Evolutionary conservation across 1,140 invertebrate species (phyloP).

Genomic region (Lordiphosa mommai): DNA sequence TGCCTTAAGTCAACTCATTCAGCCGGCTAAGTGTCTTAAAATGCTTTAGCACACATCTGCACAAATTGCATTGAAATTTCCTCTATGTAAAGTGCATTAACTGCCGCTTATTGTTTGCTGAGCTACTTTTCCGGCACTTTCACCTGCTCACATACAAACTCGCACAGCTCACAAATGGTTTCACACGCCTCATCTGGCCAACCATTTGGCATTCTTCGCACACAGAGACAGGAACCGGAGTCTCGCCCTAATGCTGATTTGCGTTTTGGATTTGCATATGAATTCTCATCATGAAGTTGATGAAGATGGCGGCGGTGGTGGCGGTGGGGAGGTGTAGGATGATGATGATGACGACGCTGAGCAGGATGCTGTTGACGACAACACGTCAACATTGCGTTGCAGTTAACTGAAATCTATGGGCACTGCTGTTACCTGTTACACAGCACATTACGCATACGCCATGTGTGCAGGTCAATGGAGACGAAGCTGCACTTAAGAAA

Average conservation of each 20-base stretch:
- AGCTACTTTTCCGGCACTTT: conserved; percentile 29
- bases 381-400: conserved; percentile 37
- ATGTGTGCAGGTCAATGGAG: conserved; percentile 43
- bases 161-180: neutral
- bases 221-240: neutral
- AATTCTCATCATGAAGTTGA: conserved; percentile 63
- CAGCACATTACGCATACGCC: conserved; percentile 41
- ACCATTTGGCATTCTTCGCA: conserved; percentile 24
- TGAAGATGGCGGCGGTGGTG: conserved; percentile 24
- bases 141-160: neutral
- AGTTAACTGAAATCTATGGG: conserved; percentile 69
- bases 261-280: conserved; percentile 62
- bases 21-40: neutral
- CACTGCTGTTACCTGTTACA: neutral
- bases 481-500: conserved; percentile 1
- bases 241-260: conserved; percentile 60
- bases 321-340: conserved; percentile 1
- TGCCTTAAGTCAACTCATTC: neutral
- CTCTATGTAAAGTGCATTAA: conserved; percentile 14
- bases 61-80: conserved; percentile 8
- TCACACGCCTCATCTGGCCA: conserved; percentile 4
- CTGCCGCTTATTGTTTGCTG: conserved; percentile 30
- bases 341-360: conserved; percentile 14
- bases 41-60: neutral
- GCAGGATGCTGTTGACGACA: conserved; percentile 38